phyloP scores from a whole-genome alignment of 2,797 vertebrate species.

The Odontamblyopus rebecca region DNA sequence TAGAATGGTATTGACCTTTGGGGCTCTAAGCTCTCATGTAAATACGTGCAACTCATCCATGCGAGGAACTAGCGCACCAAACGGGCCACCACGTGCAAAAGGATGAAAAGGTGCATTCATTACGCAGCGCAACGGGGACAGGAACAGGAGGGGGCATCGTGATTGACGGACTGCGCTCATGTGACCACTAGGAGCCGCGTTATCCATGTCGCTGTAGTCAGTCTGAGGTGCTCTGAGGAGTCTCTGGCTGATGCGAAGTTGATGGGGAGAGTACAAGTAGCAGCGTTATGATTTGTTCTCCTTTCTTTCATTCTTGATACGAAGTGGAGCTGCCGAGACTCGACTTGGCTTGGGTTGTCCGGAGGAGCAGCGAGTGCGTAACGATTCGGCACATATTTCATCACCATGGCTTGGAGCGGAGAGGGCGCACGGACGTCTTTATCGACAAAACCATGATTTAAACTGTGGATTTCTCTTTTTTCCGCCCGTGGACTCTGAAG shows the following conservation, averaged over 20 bases:
- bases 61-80: conserved; percentile 29
- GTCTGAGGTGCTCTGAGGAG: not conserved
- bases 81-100: conserved; percentile 46
- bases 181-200: conserved; percentile 41
- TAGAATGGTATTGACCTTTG: not conserved
- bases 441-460: conserved; percentile 37
- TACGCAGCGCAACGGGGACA: conserved; percentile 2
- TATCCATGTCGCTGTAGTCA: not conserved
- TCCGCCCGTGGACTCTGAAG: conserved; percentile 13
- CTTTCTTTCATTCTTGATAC: conserved; percentile 11
- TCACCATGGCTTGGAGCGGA: conserved; percentile 60
- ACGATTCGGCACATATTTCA: conserved; percentile 32
- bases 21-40: not conserved
- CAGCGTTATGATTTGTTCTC: not conserved
- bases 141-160: conserved; percentile 12
- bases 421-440: conserved; percentile 35
- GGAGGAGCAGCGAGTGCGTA: conserved; percentile 25
- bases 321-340: conserved; percentile 10
- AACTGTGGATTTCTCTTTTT: conserved; percentile 24
- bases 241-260: not conserved
- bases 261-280: conserved; percentile 10
- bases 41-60: conserved; percentile 13
- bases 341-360: not conserved
- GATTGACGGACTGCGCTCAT: conserved; percentile 39
- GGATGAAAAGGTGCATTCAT: conserved; percentile 52